Evolutionary conservation across 2,888 invertebrate species (phyloP).

Genomic region (Tetrapedia diversipes): DNA sequence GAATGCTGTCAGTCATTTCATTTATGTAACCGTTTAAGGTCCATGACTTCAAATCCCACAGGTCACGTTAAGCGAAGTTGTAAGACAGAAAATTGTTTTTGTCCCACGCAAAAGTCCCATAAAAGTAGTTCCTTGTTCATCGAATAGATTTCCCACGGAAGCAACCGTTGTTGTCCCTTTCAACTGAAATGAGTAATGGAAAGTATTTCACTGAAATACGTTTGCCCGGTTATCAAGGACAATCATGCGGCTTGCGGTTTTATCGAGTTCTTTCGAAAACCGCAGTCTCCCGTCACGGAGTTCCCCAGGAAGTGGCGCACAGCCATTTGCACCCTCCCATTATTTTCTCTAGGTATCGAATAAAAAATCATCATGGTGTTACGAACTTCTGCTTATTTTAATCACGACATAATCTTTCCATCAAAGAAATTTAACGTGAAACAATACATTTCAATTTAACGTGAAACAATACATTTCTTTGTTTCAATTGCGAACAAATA

Average conservation of each 20-base stretch:
- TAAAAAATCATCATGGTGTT: not conserved
- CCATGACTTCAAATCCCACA: not conserved
- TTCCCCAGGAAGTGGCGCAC: constrained; percentile 51
- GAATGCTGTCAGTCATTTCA: no score
- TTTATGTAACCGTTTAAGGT: not conserved
- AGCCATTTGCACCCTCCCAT: not conserved
- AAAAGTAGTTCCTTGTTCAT: constrained; percentile 3
- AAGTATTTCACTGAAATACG: constrained; percentile 51
- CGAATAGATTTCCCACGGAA: constrained; percentile 40
- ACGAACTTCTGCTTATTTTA: not conserved
- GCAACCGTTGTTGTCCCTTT: constrained; percentile 37
- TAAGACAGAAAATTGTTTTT: not conserved
- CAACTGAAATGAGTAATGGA: constrained; percentile 36
- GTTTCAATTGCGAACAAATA: no score
- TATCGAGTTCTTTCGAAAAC: constrained; percentile 47
- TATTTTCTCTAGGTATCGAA: not conserved
- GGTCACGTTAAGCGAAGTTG: not conserved
- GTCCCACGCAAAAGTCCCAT: not conserved
- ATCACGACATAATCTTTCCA: not conserved
- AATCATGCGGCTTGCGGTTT: constrained; percentile 54
- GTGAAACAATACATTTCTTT: not conserved
- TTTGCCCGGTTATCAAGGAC: constrained; percentile 45
- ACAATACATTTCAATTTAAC: not conserved
- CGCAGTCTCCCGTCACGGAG: constrained; percentile 40
- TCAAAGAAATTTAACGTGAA: no score